Percentiles rank a stretch among this genome's conserved stretches.
phyloP scores from a whole-genome alignment of 2,113 vertebrate genomes.

The Epinephelus moara region DNA sequence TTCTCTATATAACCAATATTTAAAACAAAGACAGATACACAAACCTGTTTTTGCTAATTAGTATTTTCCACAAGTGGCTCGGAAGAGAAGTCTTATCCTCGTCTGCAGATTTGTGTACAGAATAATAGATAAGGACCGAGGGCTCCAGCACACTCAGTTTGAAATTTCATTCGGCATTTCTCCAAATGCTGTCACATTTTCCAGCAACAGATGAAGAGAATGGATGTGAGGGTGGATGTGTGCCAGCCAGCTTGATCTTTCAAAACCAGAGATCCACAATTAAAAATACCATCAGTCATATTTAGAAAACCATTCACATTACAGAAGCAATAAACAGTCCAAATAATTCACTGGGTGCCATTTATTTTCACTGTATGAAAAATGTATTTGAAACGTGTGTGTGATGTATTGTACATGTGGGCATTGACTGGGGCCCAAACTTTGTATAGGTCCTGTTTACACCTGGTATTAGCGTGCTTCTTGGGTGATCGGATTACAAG shows the following conservation, averaged over 20 bases:
- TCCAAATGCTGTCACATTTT: constrained; percentile 18
- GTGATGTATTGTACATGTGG: background rate
- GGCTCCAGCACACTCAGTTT: constrained; percentile 3
- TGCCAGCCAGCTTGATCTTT: background rate
- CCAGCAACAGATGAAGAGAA: background rate
- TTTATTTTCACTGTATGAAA: constrained; percentile 1
- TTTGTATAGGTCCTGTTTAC: too few species aligned
- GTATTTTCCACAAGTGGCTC: background rate
- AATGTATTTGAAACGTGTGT: background rate
- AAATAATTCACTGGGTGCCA: background rate
- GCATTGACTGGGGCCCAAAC: background rate
- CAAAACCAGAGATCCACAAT: background rate
- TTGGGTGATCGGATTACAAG: too few species aligned
- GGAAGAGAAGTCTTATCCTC: background rate
- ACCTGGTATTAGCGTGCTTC: too few species aligned
- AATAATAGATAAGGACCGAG: constrained; percentile 8
- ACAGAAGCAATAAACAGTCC: background rate
- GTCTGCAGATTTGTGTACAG: constrained; percentile 9
- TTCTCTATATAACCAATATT: background rate
- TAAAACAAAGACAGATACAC: background rate
- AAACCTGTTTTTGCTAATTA: background rate
- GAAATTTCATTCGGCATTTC: constrained; percentile 31
- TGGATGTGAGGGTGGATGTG: background rate
- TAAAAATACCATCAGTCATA: background rate
- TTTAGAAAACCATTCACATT: background rate